Conservation (phyloP, 2,888 invertebrate species). For the Disparrhopalites patrizii region DNA sequence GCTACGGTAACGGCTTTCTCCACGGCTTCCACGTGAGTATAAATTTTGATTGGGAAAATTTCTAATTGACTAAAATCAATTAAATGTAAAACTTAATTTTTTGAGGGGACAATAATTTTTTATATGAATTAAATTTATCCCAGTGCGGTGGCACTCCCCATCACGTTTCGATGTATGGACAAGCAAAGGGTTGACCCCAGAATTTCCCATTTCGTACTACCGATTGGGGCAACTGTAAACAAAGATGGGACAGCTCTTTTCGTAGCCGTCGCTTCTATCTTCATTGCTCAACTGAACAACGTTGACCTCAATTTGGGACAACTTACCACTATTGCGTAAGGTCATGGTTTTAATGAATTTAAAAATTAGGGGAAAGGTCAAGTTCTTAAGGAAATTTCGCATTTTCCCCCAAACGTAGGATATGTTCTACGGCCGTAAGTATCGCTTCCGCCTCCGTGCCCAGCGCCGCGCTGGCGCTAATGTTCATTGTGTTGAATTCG, state of each 20-base stretch:
- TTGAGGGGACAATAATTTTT: not conserved
- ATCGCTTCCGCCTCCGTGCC: slow-evolving; percentile 84
- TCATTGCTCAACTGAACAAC: slow-evolving; percentile 83
- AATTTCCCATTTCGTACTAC: slow-evolving; percentile 80
- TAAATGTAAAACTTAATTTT: too few species aligned
- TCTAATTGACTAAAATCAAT: not conserved
- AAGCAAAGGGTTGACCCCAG: slow-evolving; percentile 74
- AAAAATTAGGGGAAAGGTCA: not conserved
- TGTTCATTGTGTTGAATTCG: slow-evolving; percentile 74
- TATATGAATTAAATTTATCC: slow-evolving; percentile 33
- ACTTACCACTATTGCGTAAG: slow-evolving; percentile 79
- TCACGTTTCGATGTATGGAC: slow-evolving; percentile 82
- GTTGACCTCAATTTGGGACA: slow-evolving; percentile 75
- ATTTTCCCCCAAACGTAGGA: slow-evolving; percentile 53
- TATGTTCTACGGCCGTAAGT: slow-evolving; percentile 79
- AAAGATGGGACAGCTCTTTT: slow-evolving; percentile 83
- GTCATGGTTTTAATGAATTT: too few species aligned
- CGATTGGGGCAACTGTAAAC: slow-evolving; percentile 87
- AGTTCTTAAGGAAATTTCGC: too few species aligned
- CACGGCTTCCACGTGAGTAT: slow-evolving; percentile 74
- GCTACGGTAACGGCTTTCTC: slow-evolving; percentile 93
- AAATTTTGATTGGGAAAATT: not conserved
- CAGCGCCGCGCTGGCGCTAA: slow-evolving; percentile 75
- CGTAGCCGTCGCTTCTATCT: slow-evolving; percentile 79
- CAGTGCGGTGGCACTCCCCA: slow-evolving; percentile 82